Conservation (phyloP, 2,113 vertebrate genomes). For the Takifugu flavidus region DNA sequence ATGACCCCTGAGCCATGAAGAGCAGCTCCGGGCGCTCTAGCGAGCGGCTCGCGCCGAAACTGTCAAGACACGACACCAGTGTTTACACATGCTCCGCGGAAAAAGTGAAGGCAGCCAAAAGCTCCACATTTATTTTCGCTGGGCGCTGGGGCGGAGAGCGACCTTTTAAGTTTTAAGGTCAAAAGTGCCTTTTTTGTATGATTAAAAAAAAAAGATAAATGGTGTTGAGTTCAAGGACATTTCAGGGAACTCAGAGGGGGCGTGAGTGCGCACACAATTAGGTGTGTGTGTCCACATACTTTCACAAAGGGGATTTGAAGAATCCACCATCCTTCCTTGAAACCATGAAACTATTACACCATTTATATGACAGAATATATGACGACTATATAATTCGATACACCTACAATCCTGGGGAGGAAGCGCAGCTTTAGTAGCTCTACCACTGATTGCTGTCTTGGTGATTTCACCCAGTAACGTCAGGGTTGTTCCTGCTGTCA, state of each 20-base stretch:
- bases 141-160: neutral
- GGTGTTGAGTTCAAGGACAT: constrained; percentile 4
- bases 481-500: too few species aligned
- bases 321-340: neutral
- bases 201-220: neutral
- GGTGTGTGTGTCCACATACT: neutral
- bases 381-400: too few species aligned
- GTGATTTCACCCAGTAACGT: too few species aligned
- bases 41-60: constrained; percentile 34
- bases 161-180: neutral
- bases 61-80: constrained; percentile 48
- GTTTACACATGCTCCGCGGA: constrained; percentile 27
- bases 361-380: too few species aligned
- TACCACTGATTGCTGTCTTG: too few species aligned
- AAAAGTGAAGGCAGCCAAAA: constrained; percentile 14
- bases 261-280: neutral
- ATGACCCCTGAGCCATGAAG: constrained; percentile 39
- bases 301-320: neutral
- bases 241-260: neutral
- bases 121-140: neutral
- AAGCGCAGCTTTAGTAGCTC: too few species aligned
- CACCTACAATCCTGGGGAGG: neutral
- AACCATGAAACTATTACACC: too few species aligned
- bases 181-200: neutral
- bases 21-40: constrained; percentile 24